Evolutionary conservation across 2,113 vertebrate species (phyloP).

Genomic region (Lepisosteus oculatus): DNA sequence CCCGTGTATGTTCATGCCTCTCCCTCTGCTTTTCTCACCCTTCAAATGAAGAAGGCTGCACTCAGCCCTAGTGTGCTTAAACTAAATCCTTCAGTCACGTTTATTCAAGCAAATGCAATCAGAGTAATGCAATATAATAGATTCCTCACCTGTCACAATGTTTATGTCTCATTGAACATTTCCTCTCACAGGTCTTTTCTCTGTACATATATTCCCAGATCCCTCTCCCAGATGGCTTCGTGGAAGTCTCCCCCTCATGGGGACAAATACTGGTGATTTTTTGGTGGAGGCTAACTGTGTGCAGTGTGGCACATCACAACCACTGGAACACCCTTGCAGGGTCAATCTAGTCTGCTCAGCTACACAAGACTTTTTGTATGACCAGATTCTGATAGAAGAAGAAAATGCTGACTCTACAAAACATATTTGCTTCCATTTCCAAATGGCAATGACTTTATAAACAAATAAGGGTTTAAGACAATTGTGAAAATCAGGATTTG

Average conservation of each 20-base stretch:
- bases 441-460: no score
- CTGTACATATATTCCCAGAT: slow-evolving; percentile 61
- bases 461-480: no score
- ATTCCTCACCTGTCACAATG: background rate
- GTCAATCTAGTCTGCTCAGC: background rate
- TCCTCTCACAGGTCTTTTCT: background rate
- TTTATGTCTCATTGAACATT: background rate
- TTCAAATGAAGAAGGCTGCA: no score
- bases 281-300: slow-evolving; percentile 85
- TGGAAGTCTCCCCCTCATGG: slow-evolving; percentile 92
- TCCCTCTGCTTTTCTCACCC: background rate
- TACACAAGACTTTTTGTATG: no score
- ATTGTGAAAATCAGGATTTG: no score
- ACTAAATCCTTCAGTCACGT: no score
- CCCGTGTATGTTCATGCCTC: slow-evolving; percentile 63
- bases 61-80: no score
- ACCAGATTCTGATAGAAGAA: no score
- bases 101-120: no score
- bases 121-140: background rate
- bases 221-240: slow-evolving; percentile 67
- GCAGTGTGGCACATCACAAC: no score
- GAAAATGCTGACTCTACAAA: no score
- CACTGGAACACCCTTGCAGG: background rate
- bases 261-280: slow-evolving; percentile 87
- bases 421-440: no score